Evolutionary conservation across 2,113 vertebrate genomes (phyloP).

Genomic region (Poeciliopsis turrubarensis): DNA sequence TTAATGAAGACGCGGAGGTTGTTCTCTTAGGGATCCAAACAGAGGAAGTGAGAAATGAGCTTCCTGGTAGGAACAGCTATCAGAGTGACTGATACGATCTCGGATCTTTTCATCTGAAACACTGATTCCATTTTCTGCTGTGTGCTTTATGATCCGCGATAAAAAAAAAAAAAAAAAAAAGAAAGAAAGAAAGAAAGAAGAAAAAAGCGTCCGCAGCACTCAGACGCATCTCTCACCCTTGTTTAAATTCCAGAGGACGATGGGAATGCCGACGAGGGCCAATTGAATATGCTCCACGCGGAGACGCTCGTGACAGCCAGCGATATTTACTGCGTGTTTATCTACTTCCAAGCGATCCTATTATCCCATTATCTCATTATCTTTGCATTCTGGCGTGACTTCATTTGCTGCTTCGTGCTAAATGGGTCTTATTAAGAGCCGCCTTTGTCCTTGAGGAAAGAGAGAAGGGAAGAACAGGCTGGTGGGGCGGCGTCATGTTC

Average conservation of each 20-base stretch:
- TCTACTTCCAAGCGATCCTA: slow-evolving; percentile 60
- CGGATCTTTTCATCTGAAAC: background rate
- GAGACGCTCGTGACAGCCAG: slow-evolving; percentile 54
- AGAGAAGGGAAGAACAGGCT: slow-evolving; percentile 39
- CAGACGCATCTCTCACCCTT: slow-evolving; percentile 15
- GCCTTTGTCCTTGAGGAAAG: slow-evolving; percentile 56
- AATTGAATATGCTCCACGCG: slow-evolving; percentile 45
- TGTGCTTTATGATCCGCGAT: background rate
- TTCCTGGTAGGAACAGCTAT: background rate
- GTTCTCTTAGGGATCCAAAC: background rate
- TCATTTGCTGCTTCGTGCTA: slow-evolving; percentile 54
- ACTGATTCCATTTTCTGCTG: background rate
- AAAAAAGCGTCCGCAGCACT: background rate
- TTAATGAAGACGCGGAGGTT: background rate
- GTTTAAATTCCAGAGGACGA: slow-evolving; percentile 32
- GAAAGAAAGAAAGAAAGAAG: too few relatives aligned
- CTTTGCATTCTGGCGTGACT: slow-evolving; percentile 53
- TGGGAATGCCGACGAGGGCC: slow-evolving; percentile 43
- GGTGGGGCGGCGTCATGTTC: slow-evolving; percentile 49
- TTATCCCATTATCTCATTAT: slow-evolving; percentile 69
- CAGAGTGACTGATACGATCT: background rate
- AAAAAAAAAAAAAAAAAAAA: too few relatives aligned
- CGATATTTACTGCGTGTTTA: slow-evolving; percentile 62
- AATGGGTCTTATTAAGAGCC: slow-evolving; percentile 64
- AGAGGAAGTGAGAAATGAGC: background rate